These are phyloP conservation scores for Ophioninae sp. DNA, from an alignment of 2,888 invertebrate species.

Conservation along the genomic window DNA sequence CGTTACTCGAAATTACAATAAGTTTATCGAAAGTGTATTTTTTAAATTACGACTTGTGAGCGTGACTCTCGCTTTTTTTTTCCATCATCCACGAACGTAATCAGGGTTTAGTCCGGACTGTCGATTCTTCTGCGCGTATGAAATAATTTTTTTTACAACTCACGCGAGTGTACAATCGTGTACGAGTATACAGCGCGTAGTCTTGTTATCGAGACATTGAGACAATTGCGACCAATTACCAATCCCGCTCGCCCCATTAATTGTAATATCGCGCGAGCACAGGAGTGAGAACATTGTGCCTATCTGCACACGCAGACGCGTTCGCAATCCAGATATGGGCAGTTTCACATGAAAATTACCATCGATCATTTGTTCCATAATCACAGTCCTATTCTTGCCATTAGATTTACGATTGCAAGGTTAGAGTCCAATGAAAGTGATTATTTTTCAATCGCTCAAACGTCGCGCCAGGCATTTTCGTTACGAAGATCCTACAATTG, in stretches of 20 bases:
- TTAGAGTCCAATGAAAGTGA: too few species aligned
- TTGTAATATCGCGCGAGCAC: constrained; percentile 33
- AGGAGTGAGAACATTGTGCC: constrained; percentile 5
- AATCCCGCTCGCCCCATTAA: constrained; percentile 35
- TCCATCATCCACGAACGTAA: neutral
- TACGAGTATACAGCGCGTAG: neutral
- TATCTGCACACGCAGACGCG: neutral
- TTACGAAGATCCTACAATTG: too few species aligned
- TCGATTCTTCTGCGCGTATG: neutral
- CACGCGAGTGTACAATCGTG: neutral
- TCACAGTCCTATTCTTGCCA: neutral
- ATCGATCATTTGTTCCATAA: neutral
- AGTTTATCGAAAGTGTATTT: constrained; percentile 4
- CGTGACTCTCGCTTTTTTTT: neutral
- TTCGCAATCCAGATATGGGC: neutral
- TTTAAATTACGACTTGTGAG: constrained; percentile 17
- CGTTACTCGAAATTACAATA: neutral
- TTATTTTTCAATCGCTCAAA: too few species aligned
- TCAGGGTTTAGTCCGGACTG: neutral
- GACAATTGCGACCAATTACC: constrained; percentile 54
- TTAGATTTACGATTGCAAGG: too few species aligned
- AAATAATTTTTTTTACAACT: neutral
- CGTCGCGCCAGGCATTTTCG: too few species aligned
- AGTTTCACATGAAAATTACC: neutral
- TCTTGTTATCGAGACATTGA: constrained; percentile 43